phyloP scores from a whole-genome alignment of 2,113 vertebrate species.

The Engystomops pustulosus region DNA sequence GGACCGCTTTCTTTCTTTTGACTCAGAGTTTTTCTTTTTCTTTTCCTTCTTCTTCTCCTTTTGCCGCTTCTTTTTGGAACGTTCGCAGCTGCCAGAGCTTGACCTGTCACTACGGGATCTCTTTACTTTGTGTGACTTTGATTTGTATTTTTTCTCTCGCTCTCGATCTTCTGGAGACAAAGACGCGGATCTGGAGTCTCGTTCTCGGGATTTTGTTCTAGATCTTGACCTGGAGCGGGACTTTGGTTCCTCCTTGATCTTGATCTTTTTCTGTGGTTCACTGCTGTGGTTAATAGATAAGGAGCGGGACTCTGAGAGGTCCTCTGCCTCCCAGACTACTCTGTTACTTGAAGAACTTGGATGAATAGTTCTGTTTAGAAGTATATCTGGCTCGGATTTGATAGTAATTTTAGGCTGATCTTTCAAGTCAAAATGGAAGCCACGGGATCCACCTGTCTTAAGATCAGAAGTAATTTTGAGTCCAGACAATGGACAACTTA shows the following conservation, averaged over 20 bases:
- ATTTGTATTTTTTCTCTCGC: conserved; percentile 58
- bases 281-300: conserved; percentile 68
- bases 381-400: conserved; percentile 64
- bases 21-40: conserved; percentile 68
- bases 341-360: conserved; percentile 41
- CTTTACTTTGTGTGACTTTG: conserved; percentile 66
- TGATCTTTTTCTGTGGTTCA: conserved; percentile 70
- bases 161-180: conserved; percentile 65
- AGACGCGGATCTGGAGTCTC: conserved; percentile 70
- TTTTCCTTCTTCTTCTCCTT: conserved; percentile 71
- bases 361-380: conserved; percentile 60
- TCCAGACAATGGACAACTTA: conserved; percentile 61
- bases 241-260: conserved; percentile 63
- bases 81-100: conserved; percentile 73
- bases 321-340: conserved; percentile 53
- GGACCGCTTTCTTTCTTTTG: conserved; percentile 74
- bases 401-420: conserved; percentile 64
- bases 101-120: conserved; percentile 72
- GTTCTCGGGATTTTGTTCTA: conserved; percentile 67
- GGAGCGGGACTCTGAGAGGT: conserved; percentile 71
- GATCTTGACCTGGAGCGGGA: conserved; percentile 66
- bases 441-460: conserved; percentile 59
- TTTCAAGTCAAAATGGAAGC: conserved; percentile 67
- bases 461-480: conserved; percentile 58
- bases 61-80: conserved; percentile 68